Conservation (phyloP, 1,140 invertebrate species). For the Galendromus occidentalis region DNA sequence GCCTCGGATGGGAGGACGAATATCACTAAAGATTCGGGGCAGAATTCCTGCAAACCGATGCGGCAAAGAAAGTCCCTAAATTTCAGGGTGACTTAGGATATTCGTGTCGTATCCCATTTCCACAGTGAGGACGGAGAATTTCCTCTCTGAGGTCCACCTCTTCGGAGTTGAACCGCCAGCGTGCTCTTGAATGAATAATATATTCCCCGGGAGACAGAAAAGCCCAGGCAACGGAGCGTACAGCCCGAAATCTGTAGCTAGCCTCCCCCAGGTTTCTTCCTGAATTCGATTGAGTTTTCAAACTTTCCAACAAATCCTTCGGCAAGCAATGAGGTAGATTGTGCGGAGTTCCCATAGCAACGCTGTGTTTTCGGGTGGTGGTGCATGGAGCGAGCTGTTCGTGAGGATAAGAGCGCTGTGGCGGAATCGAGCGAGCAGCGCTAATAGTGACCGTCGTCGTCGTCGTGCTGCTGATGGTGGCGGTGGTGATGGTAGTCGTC, state of each 20-base stretch:
- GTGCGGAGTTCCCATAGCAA: not conserved
- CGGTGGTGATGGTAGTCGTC: not conserved
- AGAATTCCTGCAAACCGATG: no score
- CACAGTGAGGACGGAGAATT: no score
- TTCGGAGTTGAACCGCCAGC: no score
- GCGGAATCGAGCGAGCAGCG: not conserved
- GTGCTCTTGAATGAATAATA: no score
- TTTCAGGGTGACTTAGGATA: no score
- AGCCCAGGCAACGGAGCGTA: no score
- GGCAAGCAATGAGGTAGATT: not conserved
- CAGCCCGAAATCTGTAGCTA: not conserved
- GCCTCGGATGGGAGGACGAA: no score
- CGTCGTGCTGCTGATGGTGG: not conserved
- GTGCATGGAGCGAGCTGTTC: not conserved
- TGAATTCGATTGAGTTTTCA: not conserved
- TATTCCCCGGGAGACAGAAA: no score
- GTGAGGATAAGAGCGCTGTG: not conserved
- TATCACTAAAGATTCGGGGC: no score
- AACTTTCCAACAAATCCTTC: not conserved
- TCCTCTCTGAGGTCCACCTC: no score
- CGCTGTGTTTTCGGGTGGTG: not conserved
- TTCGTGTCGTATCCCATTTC: no score
- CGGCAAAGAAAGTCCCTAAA: no score
- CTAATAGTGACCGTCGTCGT: not conserved
- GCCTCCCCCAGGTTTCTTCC: not conserved